These are phyloP conservation scores for Crenuchus spilurus DNA, from an alignment of 2,797 vertebrate species.

Conservation along the genomic window DNA sequence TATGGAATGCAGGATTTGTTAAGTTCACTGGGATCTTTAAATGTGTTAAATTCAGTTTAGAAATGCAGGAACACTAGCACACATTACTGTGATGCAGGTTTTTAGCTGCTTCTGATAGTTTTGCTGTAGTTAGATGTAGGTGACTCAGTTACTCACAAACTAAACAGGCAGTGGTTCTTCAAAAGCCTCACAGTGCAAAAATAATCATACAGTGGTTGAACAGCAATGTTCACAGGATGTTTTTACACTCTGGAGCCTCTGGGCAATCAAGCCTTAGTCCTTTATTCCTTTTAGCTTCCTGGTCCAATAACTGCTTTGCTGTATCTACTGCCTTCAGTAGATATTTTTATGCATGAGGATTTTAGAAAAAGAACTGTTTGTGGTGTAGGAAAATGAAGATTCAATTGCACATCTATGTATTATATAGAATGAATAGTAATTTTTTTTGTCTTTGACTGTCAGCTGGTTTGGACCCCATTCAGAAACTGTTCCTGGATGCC, in stretches of 20 bases:
- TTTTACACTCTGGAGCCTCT: background rate
- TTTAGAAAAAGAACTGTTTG: background rate
- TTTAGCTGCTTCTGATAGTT: constrained; percentile 14
- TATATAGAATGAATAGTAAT: constrained; percentile 30
- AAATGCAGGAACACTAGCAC: background rate
- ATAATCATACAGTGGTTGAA: background rate
- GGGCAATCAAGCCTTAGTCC: background rate
- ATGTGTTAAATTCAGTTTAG: background rate
- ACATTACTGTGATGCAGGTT: background rate
- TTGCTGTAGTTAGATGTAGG: constrained; percentile 20
- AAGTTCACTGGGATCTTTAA: background rate
- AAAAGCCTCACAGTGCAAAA: background rate
- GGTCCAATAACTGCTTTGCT: constrained; percentile 40
- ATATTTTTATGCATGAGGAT: background rate
- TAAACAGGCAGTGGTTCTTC: constrained; percentile 27
- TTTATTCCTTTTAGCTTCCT: constrained; percentile 40
- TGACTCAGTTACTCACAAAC: constrained; percentile 18
- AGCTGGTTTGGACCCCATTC: constrained; percentile 88
- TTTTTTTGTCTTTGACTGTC: constrained; percentile 44
- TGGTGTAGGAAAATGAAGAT: background rate
- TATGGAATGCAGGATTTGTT: constrained; percentile 37
- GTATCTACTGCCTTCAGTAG: constrained; percentile 11
- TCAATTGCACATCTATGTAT: too few species aligned
- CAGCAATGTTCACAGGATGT: background rate
- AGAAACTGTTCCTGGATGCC: constrained; percentile 93